These are phyloP conservation scores for Polietes domitor DNA, from an alignment of 2,888 invertebrate genomes.

Conservation along the genomic window DNA sequence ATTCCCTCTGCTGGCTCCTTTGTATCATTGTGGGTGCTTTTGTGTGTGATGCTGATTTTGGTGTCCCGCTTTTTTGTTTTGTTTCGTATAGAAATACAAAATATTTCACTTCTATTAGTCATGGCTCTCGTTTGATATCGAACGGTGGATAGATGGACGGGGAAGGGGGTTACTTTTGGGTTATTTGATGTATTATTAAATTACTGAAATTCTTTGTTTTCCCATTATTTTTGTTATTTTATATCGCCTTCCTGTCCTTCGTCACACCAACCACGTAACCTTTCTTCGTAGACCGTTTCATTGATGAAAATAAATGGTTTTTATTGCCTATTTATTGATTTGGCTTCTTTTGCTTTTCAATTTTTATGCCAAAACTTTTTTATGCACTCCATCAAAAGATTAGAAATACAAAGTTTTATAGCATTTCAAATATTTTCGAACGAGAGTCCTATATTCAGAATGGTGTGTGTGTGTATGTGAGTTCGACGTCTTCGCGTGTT, in stretches of 20 bases:
- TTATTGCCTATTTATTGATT: slow-evolving; percentile 57
- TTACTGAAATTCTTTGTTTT: slow-evolving; percentile 48
- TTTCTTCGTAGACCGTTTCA: no score
- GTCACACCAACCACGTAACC: no score
- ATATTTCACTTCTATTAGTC: slow-evolving; percentile 15
- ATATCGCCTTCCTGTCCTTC: neutral
- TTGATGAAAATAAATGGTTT: slow-evolving; percentile 53
- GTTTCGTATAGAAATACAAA: neutral
- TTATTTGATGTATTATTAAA: slow-evolving; percentile 56
- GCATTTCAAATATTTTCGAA: no score
- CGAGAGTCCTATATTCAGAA: no score
- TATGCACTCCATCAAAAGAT: no score
- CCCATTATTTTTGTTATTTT: slow-evolving; percentile 30
- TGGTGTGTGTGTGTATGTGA: no score
- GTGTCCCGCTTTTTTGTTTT: neutral
- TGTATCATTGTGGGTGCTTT: neutral
- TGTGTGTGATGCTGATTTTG: neutral
- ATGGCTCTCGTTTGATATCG: slow-evolving; percentile 2
- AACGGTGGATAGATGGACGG: neutral
- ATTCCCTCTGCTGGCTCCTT: neutral
- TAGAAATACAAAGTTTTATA: no score
- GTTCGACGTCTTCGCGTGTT: no score
- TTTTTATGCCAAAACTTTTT: neutral
- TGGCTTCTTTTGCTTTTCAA: neutral
- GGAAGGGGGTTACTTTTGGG: slow-evolving; percentile 23